phyloP scores from a whole-genome alignment of 2,888 invertebrate species.

The Scrobipalpa atriplicella region DNA sequence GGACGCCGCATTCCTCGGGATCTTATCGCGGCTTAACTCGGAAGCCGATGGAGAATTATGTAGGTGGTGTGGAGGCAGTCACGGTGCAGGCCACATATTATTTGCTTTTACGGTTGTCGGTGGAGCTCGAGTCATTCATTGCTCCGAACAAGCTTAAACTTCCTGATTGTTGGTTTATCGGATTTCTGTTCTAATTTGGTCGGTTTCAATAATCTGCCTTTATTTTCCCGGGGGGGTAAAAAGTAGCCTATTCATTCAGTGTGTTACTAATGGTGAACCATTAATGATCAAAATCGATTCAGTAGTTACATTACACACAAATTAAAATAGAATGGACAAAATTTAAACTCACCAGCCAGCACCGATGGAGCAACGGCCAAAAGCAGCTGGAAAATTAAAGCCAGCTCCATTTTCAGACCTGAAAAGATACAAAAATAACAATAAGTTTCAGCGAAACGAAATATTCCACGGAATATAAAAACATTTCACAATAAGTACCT shows the following conservation, averaged over 20 bases:
- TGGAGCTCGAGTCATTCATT: not conserved
- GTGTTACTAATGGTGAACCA: too few species aligned
- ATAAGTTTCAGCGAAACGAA: not conserved
- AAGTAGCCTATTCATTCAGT: too few species aligned
- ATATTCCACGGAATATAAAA: not conserved
- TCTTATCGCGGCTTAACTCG: conserved; percentile 23
- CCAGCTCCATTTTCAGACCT: conserved; percentile 47
- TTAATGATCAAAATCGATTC: too few species aligned
- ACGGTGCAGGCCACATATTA: conserved; percentile 11
- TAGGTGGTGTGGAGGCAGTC: not conserved
- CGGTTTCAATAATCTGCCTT: too few species aligned
- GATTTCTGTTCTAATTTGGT: not conserved
- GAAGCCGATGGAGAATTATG: conserved; percentile 3
- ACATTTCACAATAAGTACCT: not conserved
- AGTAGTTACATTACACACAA: not conserved
- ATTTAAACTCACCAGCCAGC: conserved; percentile 53
- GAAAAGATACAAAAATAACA: not conserved
- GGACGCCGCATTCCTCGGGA: conserved; percentile 25
- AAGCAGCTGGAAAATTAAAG: conserved; percentile 49
- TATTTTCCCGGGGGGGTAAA: too few species aligned
- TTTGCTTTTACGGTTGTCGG: conserved; percentile 10
- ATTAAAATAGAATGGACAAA: not conserved
- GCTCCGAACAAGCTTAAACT: conserved; percentile 1
- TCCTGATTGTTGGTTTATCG: not conserved
- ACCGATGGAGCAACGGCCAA: conserved; percentile 48